phyloP scores from a whole-genome alignment of 2,797 vertebrate genomes.

The Sylvia borin region DNA sequence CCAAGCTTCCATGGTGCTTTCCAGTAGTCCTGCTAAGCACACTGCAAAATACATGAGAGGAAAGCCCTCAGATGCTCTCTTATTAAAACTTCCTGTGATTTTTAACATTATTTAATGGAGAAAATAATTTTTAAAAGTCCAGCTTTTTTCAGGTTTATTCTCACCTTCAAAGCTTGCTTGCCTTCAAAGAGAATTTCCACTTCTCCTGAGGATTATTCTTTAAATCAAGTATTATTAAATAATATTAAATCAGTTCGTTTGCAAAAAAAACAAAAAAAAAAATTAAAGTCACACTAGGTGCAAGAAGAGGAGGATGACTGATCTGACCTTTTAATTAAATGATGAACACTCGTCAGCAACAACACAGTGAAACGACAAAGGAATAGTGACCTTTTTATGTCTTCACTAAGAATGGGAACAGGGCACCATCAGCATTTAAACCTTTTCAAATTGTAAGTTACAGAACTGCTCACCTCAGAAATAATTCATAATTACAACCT shows the following conservation, averaged over 20 bases:
- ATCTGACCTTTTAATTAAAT: constrained; percentile 76
- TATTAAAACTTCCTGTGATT: constrained; percentile 2
- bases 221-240: constrained; percentile 57
- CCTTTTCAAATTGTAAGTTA: neutral
- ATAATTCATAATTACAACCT: constrained; percentile 6
- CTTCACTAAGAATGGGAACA: constrained; percentile 53
- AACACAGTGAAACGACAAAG: constrained; percentile 52
- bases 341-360: constrained; percentile 65
- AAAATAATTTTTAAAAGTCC: constrained; percentile 2
- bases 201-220: constrained; percentile 43
- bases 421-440: neutral
- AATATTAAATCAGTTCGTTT: constrained; percentile 53
- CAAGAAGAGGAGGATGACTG: constrained; percentile 46
- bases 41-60: neutral
- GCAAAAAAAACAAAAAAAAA: constrained; percentile 62
- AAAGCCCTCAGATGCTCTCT: neutral
- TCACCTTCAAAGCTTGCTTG: constrained; percentile 39
- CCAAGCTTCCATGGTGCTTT: neutral
- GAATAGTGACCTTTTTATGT: constrained; percentile 69
- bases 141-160: constrained; percentile 40
- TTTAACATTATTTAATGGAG: constrained; percentile 27
- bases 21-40: neutral
- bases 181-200: constrained; percentile 28
- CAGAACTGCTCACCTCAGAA: neutral
- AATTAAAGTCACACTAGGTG: constrained; percentile 53